Evolutionary conservation across 2,888 invertebrate species (phyloP), one percentile per base, ranked within the genome.

Genomic region (Heliconius cydno): DNA sequence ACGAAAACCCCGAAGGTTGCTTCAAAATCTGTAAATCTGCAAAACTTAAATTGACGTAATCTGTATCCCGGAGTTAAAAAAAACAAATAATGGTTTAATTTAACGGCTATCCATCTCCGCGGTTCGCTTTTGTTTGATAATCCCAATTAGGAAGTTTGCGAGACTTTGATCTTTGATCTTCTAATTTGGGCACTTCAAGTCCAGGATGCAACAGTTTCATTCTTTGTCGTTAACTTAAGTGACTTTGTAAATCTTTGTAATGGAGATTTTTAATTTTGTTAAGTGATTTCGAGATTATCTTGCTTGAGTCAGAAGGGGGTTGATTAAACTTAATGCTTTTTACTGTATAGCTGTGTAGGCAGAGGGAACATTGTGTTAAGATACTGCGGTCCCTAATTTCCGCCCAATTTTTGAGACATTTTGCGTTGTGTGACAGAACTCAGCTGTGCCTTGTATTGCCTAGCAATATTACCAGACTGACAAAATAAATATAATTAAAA

Each of bases 81-180:
- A 81, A 80, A 80, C 80, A 83, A 83, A 82, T 79, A 81, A 71
- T 79, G 72, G 72, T 81, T 81, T 79, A 81, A 81, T 83, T 78
- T 79, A 77, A 81, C 68, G 77, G 76, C 81, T 77, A 84, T 83
- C 81, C 80, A 79, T 76, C 78, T 67, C 28, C 72, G 79, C 52
- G 76, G 81, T 79, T 78, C 79, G 80, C 74, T 81, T 87, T 85
- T 83, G 83, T 85, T 85, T 86, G 84, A 88, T 89, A 88, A 89
- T 88, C 81, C 85, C 85, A 88, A 88, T 89, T 89, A 88, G 83
- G 86, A 87, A 90, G 86, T 88, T 89, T 84, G 79, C 80, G 34
- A 76, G 79, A 80, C 80, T 80, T 78, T 82, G 81, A 82, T 81
- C 79, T 81, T 52, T 38, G 9, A 71, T 81, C 85, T 85, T 78